Percentiles rank a stretch among this genome's conserved stretches.
These are phyloP conservation scores for Urophycis tenuis DNA, from an alignment of 2,797 vertebrate species.

Conservation along the genomic window DNA sequence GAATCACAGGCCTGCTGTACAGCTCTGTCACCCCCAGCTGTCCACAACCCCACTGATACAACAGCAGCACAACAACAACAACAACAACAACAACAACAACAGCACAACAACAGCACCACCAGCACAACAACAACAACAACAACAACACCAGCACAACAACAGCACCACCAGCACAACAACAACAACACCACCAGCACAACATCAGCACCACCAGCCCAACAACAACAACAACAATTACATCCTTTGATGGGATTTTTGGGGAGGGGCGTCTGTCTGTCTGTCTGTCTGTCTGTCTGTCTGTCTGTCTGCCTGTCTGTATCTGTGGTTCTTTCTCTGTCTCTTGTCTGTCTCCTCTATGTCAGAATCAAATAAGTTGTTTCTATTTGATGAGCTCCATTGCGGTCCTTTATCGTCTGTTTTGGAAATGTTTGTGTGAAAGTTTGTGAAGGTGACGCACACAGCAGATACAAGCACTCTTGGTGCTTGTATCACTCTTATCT, in stretches of 20 bases:
- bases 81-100: neutral
- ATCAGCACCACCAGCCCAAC: too few species aligned
- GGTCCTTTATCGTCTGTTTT: neutral
- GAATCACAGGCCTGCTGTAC: slow-evolving; percentile 33
- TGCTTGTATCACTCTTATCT: too few species aligned
- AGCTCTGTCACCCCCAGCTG: slow-evolving; percentile 14
- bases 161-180: too few species aligned
- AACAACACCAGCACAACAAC: too few species aligned
- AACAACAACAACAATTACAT: too few species aligned
- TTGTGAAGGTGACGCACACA: neutral
- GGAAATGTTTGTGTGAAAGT: neutral
- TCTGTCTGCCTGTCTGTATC: too few species aligned
- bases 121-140: too few species aligned
- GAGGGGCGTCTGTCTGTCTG: neutral
- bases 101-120: neutral
- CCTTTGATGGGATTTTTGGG: too few species aligned
- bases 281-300: too few species aligned
- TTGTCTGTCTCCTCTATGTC: neutral
- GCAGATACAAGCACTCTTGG: too few species aligned
- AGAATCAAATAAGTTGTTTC: neutral
- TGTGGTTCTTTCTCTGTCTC: too few species aligned
- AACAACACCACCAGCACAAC: too few species aligned
- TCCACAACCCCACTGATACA: neutral
- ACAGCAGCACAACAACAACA: neutral
- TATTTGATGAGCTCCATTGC: neutral